Evolutionary conservation across 2,888 invertebrate genomes (phyloP), one percentile per base, ranked within the genome.

Genomic region (Calameuta filiformis): DNA sequence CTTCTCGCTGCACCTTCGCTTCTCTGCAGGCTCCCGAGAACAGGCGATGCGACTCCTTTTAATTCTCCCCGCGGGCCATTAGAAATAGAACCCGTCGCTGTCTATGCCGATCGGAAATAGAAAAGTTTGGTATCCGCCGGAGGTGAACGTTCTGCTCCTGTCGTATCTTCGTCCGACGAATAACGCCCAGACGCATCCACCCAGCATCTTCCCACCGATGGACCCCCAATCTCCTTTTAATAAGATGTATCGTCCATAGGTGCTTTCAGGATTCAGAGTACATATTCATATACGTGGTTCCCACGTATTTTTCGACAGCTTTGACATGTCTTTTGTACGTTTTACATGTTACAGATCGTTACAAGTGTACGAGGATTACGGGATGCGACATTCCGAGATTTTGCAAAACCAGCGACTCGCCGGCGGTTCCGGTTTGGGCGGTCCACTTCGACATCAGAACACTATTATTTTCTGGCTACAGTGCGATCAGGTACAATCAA

Each of bases 381-480:
- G 96, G 0, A 92, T 92, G 31, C 93, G 92, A 6, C 95, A 96
- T 91, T 96, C 96, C 90, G 95, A 95, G 75, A 92, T 97, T 75
- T 89, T 97, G 81, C 92, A 92, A 9, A 94, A 94, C 80, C 97
- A 97, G 91, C 94, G 94, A 82, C 79, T 88, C 23, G 92, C 92
- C 77, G 95, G 96, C 23, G 95, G 94, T 35, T 94, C 93, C 80
- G 92, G 93, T 33, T 91, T 94, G 76, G 96, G 96, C 31, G 96
- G 96, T 0, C 95, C 95, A 6, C 92, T 98, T 31, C 93, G 98
- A 40, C 96, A 94, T 89, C 93, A 94, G 0, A 93, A 96, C 85
- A 94, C 95, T 1, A 92, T 97, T 81, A 94, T 98, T 76, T 92
- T 99, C 69, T 98, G 98, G 98, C 92, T 98, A 11, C 95, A 95